These are phyloP conservation scores for Cynaeus angustus DNA, from an alignment of 2,888 invertebrate genomes.

Conservation along the genomic window DNA sequence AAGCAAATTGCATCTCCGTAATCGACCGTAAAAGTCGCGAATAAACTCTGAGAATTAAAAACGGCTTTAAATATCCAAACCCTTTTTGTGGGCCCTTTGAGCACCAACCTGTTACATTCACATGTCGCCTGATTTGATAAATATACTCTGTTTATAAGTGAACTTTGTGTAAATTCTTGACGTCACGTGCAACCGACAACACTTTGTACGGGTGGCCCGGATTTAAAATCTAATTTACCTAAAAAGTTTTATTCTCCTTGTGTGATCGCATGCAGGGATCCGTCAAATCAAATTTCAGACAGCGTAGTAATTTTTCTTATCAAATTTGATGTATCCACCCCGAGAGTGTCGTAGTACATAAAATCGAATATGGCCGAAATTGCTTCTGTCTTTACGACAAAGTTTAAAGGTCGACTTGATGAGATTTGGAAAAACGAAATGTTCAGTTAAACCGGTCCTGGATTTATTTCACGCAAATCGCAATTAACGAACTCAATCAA, in stretches of 20 bases:
- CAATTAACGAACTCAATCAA: constrained; percentile 55
- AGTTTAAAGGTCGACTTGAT: constrained; percentile 13
- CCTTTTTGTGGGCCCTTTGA: constrained; percentile 27
- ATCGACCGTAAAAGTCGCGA: constrained; percentile 11
- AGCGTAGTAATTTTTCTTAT: constrained; percentile 23
- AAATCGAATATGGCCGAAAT: constrained; percentile 20
- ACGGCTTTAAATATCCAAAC: background rate
- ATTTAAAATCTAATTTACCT: constrained; percentile 24
- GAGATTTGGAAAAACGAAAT: constrained; percentile 5
- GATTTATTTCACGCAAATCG: constrained; percentile 12
- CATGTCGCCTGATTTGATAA: constrained; percentile 33
- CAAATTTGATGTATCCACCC: constrained; percentile 17
- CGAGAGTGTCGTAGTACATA: constrained; percentile 20
- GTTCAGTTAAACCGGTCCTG: background rate
- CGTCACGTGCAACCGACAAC: constrained; percentile 21
- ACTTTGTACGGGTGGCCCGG: constrained; percentile 4
- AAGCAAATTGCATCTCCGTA: constrained; percentile 21
- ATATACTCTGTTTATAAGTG: constrained; percentile 29
- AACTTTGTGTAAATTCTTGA: constrained; percentile 13
- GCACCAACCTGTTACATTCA: constrained; percentile 28
- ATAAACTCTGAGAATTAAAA: background rate
- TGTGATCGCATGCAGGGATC: constrained; percentile 20
- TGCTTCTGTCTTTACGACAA: constrained; percentile 18
- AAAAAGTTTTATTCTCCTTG: constrained; percentile 15
- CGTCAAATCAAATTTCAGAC: constrained; percentile 22